Evolutionary conservation across 2,797 vertebrate genomes (phyloP).

Genomic region (Oreonectes daqikongensis): DNA sequence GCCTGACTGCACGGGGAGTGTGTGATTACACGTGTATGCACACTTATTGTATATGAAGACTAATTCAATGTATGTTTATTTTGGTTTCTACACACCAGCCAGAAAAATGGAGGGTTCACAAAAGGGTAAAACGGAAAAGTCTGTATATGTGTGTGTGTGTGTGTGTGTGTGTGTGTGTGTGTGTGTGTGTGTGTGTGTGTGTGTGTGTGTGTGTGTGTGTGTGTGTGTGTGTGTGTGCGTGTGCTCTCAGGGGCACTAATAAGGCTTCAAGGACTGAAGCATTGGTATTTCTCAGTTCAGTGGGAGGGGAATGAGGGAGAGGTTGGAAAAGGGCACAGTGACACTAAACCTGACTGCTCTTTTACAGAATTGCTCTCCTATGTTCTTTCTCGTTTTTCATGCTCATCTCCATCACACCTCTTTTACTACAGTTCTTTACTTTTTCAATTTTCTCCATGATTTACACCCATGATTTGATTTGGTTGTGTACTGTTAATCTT

Average conservation of each 20-base stretch:
- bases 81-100: background rate
- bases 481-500: too few species aligned
- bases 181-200: constrained; percentile 23
- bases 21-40: constrained; percentile 15
- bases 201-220: constrained; percentile 23
- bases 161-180: constrained; percentile 21
- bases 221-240: constrained; percentile 17
- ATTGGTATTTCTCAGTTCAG: constrained; percentile 32
- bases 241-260: constrained; percentile 4
- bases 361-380: constrained; percentile 3
- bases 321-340: constrained; percentile 51
- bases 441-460: background rate
- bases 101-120: constrained; percentile 11
- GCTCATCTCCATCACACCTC: background rate
- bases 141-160: constrained; percentile 16
- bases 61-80: constrained; percentile 13
- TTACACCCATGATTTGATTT: too few species aligned
- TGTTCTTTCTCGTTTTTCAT: background rate
- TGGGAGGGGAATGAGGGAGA: constrained; percentile 39
- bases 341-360: constrained; percentile 44
- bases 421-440: background rate
- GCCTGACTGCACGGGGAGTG: background rate
- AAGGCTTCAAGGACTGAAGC: constrained; percentile 29
- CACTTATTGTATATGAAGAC: constrained; percentile 11
- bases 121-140: constrained; percentile 14